Base-by-base conservation (phyloP, 2,888 invertebrate genomes). In the Sylvicola cinctus region DNA sequence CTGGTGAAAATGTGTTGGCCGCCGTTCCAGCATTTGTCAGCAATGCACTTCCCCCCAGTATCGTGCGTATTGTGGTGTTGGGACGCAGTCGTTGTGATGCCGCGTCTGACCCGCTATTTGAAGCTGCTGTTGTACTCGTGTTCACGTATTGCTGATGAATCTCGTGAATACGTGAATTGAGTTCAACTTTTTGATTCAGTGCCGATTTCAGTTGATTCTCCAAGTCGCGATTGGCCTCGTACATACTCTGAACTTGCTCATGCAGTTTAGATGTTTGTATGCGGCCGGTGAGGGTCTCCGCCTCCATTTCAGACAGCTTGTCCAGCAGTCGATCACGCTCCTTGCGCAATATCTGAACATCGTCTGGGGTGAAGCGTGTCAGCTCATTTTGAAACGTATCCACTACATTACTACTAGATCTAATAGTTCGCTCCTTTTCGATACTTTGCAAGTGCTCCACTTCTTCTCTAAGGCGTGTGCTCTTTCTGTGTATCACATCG, bases 401-500 rank as follows among this genome's bases (percentile, higher is more conserved):
- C 16, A 33, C 28, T 44, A 55, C 47, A 33, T 43, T 49, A 37
- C 41, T 36, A 35, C 31, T 36, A 35, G 26, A 11, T 39, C 27
- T 34, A 16, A 40, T 17, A 20, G 38, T 17, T 34, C 34, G 15
- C 23, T 49, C 49, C 11, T 52, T 51, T 38, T 55, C 55, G 38
- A 52, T 50, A 38, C 46, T 52, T 42, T 76, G 74, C 41, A 77
- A 57, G 42, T 69, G 63, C 45, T 72, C 73, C 32, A 69, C 74
- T 51, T 75, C 80, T 45, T 74, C 74, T 38, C 73, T 69, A 47
- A 74, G 62, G 32, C 70, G 65, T 46, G 71, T 63, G 45, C 84
- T 70, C 47, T 75, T 81, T 38, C 78, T 66, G 49, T 85, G 83
- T 48, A 87, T 85, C 49, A 83, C 76, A 54, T 87, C 85, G 45